phyloP scores from a whole-genome alignment of 2,113 vertebrate species.

The Hypanus sabinus region DNA sequence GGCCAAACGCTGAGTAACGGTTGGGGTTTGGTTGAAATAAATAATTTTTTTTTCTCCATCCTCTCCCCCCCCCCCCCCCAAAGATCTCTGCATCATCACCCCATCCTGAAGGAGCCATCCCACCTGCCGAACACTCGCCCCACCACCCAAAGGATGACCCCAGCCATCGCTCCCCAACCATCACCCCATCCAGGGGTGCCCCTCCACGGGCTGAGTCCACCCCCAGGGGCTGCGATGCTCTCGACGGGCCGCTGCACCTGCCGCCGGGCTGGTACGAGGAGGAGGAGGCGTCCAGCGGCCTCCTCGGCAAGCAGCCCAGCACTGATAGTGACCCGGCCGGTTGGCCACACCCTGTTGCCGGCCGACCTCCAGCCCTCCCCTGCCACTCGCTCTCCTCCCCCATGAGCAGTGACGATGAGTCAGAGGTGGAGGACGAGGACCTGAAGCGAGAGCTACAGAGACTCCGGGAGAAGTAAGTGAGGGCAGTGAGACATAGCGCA shows the following conservation, averaged over 20 bases:
- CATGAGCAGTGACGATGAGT: slow-evolving; percentile 75
- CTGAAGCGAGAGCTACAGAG: slow-evolving; percentile 71
- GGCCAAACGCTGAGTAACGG: too few species aligned
- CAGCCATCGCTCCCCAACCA: background rate
- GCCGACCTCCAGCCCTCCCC: slow-evolving; percentile 43
- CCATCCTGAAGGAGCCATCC: background rate
- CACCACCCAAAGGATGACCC: background rate
- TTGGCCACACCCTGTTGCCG: slow-evolving; percentile 40
- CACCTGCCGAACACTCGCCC: background rate
- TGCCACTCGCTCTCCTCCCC: slow-evolving; percentile 64
- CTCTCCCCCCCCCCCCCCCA: background rate
- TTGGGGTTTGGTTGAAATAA: too few species aligned
- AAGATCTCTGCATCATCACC: background rate
- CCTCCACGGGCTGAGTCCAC: too few species aligned
- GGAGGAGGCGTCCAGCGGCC: slow-evolving; percentile 43
- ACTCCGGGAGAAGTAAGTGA: slow-evolving; percentile 56
- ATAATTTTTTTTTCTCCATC: too few species aligned
- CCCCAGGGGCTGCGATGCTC: too few species aligned
- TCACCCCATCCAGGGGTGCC: too few species aligned
- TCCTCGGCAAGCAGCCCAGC: slow-evolving; percentile 43
- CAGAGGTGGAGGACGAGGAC: slow-evolving; percentile 76
- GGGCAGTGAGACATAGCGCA: too few species aligned
- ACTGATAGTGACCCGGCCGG: slow-evolving; percentile 48
- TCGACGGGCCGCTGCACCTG: too few species aligned
- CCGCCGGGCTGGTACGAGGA: slow-evolving; percentile 32